Percentiles rank a stretch among this genome's conserved stretches.
phyloP scores from a whole-genome alignment of 2,113 vertebrate genomes.

The Pogonocichla stellata region DNA sequence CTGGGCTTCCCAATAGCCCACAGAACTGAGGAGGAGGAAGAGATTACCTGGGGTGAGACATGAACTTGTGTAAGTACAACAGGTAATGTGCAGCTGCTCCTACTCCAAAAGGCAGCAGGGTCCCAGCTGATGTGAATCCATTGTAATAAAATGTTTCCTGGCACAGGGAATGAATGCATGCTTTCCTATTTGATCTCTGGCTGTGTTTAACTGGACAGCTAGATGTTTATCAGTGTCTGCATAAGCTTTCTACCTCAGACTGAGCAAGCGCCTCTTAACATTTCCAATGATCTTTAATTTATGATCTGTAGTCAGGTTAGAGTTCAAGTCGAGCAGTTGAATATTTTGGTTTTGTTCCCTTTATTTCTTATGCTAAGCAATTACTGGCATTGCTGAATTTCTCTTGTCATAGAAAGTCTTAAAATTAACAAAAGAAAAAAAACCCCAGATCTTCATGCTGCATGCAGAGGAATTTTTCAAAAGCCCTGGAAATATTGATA shows the following conservation, averaged over 20 bases:
- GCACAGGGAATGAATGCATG: rapidly evolving
- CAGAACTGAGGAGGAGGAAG: not conserved
- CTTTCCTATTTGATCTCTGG: not conserved
- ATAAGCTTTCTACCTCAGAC: rapidly evolving
- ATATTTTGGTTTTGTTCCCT: not conserved
- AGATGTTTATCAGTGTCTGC: not conserved
- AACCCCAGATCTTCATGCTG: not conserved
- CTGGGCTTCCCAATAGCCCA: rapidly evolving
- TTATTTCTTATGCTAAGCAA: not conserved
- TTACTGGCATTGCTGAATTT: not conserved
- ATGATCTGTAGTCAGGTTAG: not conserved
- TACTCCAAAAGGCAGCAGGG: not conserved
- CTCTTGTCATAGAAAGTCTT: not conserved
- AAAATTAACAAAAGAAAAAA: not conserved
- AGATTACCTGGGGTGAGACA: not conserved
- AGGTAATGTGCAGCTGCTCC: not conserved
- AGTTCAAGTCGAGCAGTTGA: not conserved
- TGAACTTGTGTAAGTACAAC: rapidly evolving
- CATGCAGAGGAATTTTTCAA: not conserved
- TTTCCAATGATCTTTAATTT: not conserved
- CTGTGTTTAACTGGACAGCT: not conserved
- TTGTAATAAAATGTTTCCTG: not conserved
- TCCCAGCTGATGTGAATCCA: not conserved
- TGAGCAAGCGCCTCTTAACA: not conserved
- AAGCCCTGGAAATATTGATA: not conserved